Conservation (phyloP, 2,113 vertebrate genomes). For the Papio anubis region DNA sequence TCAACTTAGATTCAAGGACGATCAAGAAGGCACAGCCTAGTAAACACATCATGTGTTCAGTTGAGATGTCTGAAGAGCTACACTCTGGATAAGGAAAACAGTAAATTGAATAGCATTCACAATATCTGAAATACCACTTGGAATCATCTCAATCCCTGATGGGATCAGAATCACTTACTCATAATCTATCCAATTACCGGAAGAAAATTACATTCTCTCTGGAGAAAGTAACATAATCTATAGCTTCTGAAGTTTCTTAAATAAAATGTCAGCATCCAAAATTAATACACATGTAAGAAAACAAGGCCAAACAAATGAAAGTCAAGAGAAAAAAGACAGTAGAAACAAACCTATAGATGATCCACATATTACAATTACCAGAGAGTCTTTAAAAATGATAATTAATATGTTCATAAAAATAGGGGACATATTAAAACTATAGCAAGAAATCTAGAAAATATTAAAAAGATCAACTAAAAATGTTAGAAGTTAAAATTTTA, state of each 20-base stretch:
- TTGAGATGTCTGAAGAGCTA: not conserved
- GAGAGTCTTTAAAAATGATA: not conserved
- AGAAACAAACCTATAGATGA: not conserved
- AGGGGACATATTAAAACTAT: not conserved
- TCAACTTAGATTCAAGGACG: not conserved
- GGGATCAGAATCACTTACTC: not conserved
- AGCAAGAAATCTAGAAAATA: not conserved
- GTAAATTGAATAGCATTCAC: not conserved
- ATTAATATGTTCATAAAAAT: not conserved
- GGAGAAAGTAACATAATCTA: not conserved
- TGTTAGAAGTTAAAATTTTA: constrained; percentile 9
- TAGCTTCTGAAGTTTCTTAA: not conserved
- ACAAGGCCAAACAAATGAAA: not conserved
- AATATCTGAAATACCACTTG: not conserved
- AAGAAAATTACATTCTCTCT: not conserved
- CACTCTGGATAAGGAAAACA: not conserved
- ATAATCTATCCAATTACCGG: not conserved
- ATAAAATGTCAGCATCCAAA: not conserved
- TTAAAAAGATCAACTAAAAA: not conserved
- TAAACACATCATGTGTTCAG: not conserved
- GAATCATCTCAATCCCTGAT: not conserved
- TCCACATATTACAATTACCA: not conserved
- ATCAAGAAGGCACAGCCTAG: not conserved
- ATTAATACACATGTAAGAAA: not conserved
- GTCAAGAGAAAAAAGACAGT: not conserved